Conservation (phyloP, 35 echinoderm and acorn worm genomes). For the Strongylocentrotus purpuratus region DNA sequence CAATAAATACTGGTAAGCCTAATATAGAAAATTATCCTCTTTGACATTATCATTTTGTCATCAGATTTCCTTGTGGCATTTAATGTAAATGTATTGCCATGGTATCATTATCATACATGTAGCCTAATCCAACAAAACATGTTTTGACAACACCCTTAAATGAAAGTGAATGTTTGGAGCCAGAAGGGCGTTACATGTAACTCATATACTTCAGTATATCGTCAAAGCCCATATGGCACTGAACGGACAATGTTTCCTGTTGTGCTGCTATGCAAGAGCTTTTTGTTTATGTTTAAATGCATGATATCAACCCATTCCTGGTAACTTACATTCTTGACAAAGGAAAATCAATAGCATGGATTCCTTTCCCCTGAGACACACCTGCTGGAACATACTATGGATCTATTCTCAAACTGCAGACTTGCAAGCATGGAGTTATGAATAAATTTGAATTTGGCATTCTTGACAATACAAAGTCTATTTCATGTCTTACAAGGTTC, state of each 20-base stretch:
- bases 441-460: background rate
- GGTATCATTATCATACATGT: background rate
- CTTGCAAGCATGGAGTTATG: background rate
- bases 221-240: no score
- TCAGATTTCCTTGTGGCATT: no score
- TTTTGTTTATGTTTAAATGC: background rate
- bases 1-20: no score
- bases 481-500: no score
- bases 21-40: no score
- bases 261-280: background rate
- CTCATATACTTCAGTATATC: no score
- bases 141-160: background rate
- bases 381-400: background rate
- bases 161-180: no score
- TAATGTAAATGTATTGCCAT: background rate
- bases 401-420: background rate
- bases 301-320: background rate
- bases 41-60: no score
- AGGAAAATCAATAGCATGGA: background rate
- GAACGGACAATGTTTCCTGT: no score
- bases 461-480: no score
- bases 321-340: background rate
- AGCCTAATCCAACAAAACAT: background rate
- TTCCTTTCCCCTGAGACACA: background rate
- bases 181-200: no score